Evolutionary conservation across 2,888 invertebrate species (phyloP), one percentile per base, ranked within the genome.

Genomic region (Acanthosoma haemorrhoidale): DNA sequence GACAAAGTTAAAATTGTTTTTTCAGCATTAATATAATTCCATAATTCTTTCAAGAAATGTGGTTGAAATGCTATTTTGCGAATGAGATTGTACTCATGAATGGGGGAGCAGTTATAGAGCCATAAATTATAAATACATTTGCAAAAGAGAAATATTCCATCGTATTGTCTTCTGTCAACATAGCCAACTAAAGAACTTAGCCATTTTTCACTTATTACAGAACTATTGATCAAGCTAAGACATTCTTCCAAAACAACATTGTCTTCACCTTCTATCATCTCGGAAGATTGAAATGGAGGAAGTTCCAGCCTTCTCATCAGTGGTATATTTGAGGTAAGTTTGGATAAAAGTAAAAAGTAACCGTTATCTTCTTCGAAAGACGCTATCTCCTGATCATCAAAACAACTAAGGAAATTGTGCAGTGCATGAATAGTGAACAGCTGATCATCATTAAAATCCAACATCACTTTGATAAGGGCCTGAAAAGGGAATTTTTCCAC

Each of bases 111-210:
- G n/a, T 68, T 63, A 60, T 68, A 43, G 4, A 72, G 51, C 70
- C 70, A 72, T 16, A 72, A 18, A 32, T 66, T 57, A 21, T 70
- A 69, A 2, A 72, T 51, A 39, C 72, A 71, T n/a, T 66, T 66
- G 18, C 43, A 66, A n/a, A 66, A 43, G 18, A 15, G 25, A 13
- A 66, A 31, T n/a, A 66, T 31, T 11, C 41, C 64, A 15, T 59
- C 64, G 31, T 41, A 57, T 15, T 72, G 69, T 15, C 63, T 70
- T 13, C 61, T 68, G 32, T 66, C 51, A 4, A 72, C 36, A 16
- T 71, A 60, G 15, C 36, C 64, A 21, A 69, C 57, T 57, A 72
- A 64, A 31, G 29, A 61, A 25, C 41, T 36, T 4, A 59, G n/a
- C 72, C 72, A 72, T 15, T 61, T 68, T 18, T 71, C 66, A 4